Percentiles rank a stretch among this genome's conserved stretches.
Conservation (phyloP, 2,797 vertebrate species). For the Hippopotamyrus pictus region DNA sequence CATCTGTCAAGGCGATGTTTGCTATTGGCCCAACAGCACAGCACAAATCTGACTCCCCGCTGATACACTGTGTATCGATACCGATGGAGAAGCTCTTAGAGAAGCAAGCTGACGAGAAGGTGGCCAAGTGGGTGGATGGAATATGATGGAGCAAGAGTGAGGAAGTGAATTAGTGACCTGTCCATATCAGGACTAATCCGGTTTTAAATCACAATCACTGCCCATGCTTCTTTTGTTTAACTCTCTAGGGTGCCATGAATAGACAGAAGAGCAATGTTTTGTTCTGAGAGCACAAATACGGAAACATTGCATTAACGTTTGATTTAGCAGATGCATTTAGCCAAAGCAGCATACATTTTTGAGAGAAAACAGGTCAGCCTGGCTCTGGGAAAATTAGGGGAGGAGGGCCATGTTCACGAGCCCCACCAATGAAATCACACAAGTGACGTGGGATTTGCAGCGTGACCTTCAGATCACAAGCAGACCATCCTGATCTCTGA, state of each 20-base stretch:
- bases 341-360: background rate
- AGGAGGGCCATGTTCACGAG: background rate
- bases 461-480: background rate
- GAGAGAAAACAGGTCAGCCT: background rate
- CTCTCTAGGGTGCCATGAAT: background rate
- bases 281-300: background rate
- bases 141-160: conserved; percentile 29
- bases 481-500: background rate
- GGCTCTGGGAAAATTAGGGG: background rate
- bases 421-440: background rate
- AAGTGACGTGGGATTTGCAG: background rate
- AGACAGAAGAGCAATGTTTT: background rate
- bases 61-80: conserved; percentile 37
- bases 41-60: conserved; percentile 40
- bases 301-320: background rate
- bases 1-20: conserved; percentile 47
- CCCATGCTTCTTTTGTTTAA: background rate
- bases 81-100: conserved; percentile 30
- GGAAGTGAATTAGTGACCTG: background rate
- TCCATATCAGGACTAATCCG: background rate
- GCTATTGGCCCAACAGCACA: conserved; percentile 46
- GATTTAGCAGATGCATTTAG: background rate
- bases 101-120: conserved; percentile 20
- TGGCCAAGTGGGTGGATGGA: conserved; percentile 42
- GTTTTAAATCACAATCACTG: background rate